Conservation (phyloP, 1,140 invertebrate genomes). For the Heliconius hewitsoni region DNA sequence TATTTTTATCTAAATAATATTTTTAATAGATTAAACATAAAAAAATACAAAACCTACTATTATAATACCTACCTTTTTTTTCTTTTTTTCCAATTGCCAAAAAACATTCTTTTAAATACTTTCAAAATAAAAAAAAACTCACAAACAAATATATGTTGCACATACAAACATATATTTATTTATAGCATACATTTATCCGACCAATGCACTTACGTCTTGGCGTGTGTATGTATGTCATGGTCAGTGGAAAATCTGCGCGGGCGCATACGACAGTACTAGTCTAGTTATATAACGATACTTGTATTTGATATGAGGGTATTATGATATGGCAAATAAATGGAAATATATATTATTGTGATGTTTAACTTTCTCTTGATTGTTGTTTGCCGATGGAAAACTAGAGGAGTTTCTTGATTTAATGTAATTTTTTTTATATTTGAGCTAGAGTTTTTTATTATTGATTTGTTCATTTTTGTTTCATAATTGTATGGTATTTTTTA, state of each 20-base stretch:
- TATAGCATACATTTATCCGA: slow-evolving; percentile 24
- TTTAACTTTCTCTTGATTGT: background rate
- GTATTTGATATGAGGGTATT: background rate
- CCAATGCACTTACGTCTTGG: slow-evolving; percentile 37
- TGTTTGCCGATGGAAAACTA: background rate
- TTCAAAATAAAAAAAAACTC: background rate
- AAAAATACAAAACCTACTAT: too few relatives aligned
- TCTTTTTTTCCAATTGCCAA: too few relatives aligned
- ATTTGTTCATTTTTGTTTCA: too few relatives aligned
- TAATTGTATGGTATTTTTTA: too few relatives aligned
- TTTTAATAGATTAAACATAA: too few relatives aligned
- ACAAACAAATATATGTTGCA: background rate
- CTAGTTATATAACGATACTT: slow-evolving; percentile 7
- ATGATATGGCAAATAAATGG: background rate
- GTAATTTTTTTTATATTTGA: background rate
- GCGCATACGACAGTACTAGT: slow-evolving; percentile 22
- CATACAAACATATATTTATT: slow-evolving; percentile 16
- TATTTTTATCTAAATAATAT: too few relatives aligned
- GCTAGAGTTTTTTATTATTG: too few relatives aligned
- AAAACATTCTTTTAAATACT: background rate
- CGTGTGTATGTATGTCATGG: slow-evolving; percentile 36
- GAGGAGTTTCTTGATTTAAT: too few relatives aligned
- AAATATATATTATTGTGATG: background rate
- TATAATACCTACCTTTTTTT: too few relatives aligned
- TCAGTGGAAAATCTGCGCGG: slow-evolving; percentile 37